Base-by-base conservation (phyloP, 2,797 vertebrate species). In the Apodemus agrarius region DNA sequence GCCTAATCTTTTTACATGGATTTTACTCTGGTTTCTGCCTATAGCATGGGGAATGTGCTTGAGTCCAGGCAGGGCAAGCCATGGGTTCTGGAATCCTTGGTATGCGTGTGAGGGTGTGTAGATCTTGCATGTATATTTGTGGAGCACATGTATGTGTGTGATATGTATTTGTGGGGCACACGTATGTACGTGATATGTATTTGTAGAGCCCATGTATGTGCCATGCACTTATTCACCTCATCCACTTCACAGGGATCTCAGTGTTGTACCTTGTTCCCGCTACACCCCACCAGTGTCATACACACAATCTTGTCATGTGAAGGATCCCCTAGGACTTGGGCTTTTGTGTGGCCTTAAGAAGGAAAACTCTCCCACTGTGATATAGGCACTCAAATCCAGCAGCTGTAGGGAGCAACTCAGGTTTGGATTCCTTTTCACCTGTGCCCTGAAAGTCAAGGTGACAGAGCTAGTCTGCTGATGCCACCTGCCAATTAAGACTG, bases 1-100 rank as follows among this genome's bases (percentile, higher is more conserved):
- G 2, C 90, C 93, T 97, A 96, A 97, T 97, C 93, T 97, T 72
- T 96, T 96, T 96, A 85, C 61, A 31, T 26, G 76, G 74, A 29
- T 57, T 94, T 94, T 88, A 91, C 49, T 91, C 49, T 49, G 76
- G 34, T 63, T 52, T 85, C 54, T 87, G 17, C 85, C 46, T 52
- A 52, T 19, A 52, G 75, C n/a, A 3, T 76, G 59, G 72, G 84
- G 72, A 74, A n/a, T 79, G 43, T 22, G 61, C 81, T 34, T 22
- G 78, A 31, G 21, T 52, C 57, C 21, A 40, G 82, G 46, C 83
- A 83, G 80, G 80, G 24, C 83, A 74, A 81, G 37, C 37, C 29
- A 34, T 37, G 54, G 12, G 11, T 26, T 76, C 52, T 94, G 81
- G 93, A 91, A 69, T 95, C 52, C 31, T 83, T 49, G 59, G 14